Evolutionary conservation across 2,888 invertebrate species (phyloP), one percentile per base, ranked within the genome.

Genomic region (Andrena trimmerana): DNA sequence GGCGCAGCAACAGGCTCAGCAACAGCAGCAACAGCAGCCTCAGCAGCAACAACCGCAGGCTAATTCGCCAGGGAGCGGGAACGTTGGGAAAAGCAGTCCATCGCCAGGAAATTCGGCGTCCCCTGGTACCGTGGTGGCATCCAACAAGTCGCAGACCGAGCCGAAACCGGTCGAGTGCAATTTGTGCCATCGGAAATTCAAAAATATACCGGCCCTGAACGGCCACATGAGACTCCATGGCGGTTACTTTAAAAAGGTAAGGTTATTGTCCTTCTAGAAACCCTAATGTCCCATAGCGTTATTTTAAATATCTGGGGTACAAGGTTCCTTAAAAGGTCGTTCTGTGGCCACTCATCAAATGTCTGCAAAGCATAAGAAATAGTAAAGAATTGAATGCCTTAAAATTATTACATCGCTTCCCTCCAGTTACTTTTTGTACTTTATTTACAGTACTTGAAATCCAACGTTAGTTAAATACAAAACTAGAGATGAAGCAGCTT

Each of bases 191-290:
- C 96, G 99, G 90, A 97, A 98, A 94, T 99, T 99, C 95, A 99
- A 99, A 95, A 99, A 99, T 94, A 97, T 99, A 94, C 99, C 99
- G 29, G 99, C 99, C 36, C 96, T 99, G 76, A 99, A 99, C 94
- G 99, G 99, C 8, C 99, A 99, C 94, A 99, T 99, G 99, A 96
- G 99, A 91, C 95, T 99, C 85, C 99, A 99, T 94, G 99, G 99
- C 62, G 99, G 99, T 76, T 99, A 99, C 94, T 98, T 98, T 93
- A 99, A 99, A 94, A 98, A 98, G 96, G 97, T 97, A 94, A 89
- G 62, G 33, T 0, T 27, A n/a, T 31, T 1, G 5, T 10, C n/a
- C 2, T 13, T 27, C 8, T 54, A 8, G 10, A 16, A 48, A 2
- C 24, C 7, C 0, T 13, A 10, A 36, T 7, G 8, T n/a, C 31